Evolutionary conservation across 2,797 vertebrate genomes (phyloP).

Genomic region (Brachyrhaphis roseni): DNA sequence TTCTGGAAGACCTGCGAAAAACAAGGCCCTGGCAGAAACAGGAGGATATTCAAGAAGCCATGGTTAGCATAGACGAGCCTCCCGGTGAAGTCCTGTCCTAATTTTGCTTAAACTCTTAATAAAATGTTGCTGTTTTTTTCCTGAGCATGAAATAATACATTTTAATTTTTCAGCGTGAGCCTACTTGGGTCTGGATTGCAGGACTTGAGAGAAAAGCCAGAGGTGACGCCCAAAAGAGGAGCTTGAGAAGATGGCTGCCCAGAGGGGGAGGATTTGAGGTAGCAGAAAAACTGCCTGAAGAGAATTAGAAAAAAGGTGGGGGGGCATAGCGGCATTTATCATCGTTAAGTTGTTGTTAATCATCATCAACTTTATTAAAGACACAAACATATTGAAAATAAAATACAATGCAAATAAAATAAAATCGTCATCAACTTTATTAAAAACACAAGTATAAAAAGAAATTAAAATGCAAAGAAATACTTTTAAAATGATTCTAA

Average conservation of each 20-base stretch:
- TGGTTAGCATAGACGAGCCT: neutral
- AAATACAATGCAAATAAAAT: no score
- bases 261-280: conserved; percentile 56
- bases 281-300: conserved; percentile 69
- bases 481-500: no score
- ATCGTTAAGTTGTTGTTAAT: neutral
- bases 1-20: conserved; percentile 44
- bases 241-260: conserved; percentile 18
- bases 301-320: neutral
- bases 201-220: conserved; percentile 68
- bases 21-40: conserved; percentile 34
- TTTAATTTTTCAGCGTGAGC: neutral
- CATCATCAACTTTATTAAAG: no score
- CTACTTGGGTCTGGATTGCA: conserved; percentile 32
- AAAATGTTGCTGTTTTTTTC: neutral
- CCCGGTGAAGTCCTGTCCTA: neutral
- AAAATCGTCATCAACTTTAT: no score
- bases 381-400: no score
- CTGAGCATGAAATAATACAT: neutral
- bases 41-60: neutral
- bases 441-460: no score
- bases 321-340: neutral
- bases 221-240: conserved; percentile 51
- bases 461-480: no score
- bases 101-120: neutral